Conservation (phyloP, 2,797 vertebrate genomes). For the Halcyon chelicuti region DNA sequence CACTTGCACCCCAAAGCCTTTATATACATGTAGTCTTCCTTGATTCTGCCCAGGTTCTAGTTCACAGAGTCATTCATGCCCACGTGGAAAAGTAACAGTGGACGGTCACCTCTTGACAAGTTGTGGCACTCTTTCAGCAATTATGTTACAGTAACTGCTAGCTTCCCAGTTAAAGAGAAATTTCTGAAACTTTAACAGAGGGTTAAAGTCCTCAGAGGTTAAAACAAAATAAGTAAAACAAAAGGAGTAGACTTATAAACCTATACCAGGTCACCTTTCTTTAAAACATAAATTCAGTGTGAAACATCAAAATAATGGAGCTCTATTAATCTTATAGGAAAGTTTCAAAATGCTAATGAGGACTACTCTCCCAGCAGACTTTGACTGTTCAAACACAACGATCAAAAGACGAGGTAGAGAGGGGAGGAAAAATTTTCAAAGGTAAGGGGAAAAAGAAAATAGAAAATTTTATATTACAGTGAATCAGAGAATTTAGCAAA, state of each 20-base stretch:
- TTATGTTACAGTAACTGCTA: not conserved
- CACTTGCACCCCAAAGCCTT: too few relatives aligned
- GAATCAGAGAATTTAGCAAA: not conserved
- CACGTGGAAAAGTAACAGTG: too few relatives aligned
- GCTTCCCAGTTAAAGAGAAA: not conserved
- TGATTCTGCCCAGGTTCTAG: too few relatives aligned
- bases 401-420: not conserved
- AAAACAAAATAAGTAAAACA: not conserved
- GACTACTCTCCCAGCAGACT: not conserved
- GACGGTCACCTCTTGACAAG: too few relatives aligned
- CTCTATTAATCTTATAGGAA: not conserved
- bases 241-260: not conserved
- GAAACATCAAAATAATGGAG: not conserved
- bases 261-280: not conserved
- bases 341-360: not conserved
- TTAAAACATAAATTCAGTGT: not conserved
- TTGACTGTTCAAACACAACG: not conserved
- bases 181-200: not conserved
- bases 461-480: not conserved
- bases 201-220: not conserved
- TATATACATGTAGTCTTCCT: too few relatives aligned
- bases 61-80: too few relatives aligned
- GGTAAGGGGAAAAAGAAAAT: not conserved
- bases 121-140: not conserved
- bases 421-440: not conserved